Evolutionary conservation across 2,113 vertebrate species (phyloP).

Genomic region (Acrocephalus kingi): DNA sequence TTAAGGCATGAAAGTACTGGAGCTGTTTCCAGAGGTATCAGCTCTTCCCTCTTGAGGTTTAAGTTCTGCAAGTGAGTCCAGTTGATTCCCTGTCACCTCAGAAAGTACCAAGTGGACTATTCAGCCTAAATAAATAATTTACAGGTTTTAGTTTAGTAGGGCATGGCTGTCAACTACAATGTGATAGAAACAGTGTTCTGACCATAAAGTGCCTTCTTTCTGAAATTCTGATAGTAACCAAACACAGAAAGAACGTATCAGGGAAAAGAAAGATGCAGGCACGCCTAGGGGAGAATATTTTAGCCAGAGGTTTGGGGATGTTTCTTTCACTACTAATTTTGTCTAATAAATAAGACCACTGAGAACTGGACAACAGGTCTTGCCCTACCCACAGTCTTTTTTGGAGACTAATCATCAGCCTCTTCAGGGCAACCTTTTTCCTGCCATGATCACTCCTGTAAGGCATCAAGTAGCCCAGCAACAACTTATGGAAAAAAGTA

Average conservation of each 20-base stretch:
- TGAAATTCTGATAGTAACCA: background rate
- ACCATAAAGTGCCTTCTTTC: background rate
- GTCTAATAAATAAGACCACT: background rate
- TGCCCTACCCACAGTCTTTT: background rate
- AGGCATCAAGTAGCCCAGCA: background rate
- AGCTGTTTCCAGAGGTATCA: background rate
- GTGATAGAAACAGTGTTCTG: background rate
- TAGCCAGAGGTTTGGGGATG: fast-evolving
- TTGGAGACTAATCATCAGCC: background rate
- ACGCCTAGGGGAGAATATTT: background rate
- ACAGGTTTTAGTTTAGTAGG: background rate
- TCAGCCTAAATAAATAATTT: background rate
- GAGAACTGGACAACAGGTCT: background rate
- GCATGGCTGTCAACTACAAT: background rate
- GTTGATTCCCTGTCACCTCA: background rate
- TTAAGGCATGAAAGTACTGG: background rate
- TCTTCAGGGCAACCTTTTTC: background rate
- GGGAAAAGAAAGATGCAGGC: background rate
- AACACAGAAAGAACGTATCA: background rate
- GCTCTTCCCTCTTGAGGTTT: background rate
- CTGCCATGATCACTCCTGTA: background rate
- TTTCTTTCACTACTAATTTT: background rate
- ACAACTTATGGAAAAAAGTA: background rate
- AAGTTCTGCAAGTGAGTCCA: background rate
- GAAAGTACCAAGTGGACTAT: background rate